Percentiles rank a stretch among this genome's conserved stretches.
These are phyloP conservation scores for Cydia splendana DNA, from an alignment of 1,140 invertebrate species.

Conservation along the genomic window DNA sequence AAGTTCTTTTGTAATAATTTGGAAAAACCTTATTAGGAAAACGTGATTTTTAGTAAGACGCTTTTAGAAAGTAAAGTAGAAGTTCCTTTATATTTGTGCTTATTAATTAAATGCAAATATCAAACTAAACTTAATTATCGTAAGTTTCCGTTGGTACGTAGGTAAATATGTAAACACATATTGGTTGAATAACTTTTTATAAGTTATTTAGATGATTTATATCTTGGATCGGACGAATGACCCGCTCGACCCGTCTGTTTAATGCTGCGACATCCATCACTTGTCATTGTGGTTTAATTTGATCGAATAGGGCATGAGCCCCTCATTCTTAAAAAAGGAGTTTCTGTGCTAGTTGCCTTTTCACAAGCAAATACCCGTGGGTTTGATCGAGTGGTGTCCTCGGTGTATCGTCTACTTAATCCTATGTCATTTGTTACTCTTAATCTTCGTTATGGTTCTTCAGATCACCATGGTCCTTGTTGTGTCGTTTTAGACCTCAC, in stretches of 20 bases:
- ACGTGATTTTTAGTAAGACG: background rate
- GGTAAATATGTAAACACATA: no score
- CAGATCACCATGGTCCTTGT: background rate
- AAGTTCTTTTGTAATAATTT: background rate
- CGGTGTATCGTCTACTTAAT: constrained; percentile 4
- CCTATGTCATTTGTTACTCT: constrained; percentile 5
- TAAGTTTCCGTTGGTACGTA: no score
- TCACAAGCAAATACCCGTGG: background rate
- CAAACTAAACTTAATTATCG: no score
- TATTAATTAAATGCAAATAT: background rate
- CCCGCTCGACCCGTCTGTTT: constrained; percentile 19
- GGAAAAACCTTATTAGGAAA: background rate
- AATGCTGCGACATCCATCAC: constrained; percentile 29
- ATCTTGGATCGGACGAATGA: background rate
- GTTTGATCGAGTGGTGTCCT: constrained; percentile 20
- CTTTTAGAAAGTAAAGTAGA: background rate
- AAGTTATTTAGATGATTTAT: background rate
- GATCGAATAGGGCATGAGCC: constrained; percentile 21
- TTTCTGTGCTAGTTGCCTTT: constrained; percentile 9
- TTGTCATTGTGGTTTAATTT: constrained; percentile 31
- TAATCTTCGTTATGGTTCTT: background rate
- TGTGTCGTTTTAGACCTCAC: background rate
- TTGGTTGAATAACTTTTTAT: no score
- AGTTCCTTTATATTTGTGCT: background rate
- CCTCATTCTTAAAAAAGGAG: constrained; percentile 15